Conservation (phyloP, 2,113 vertebrate species). For the Paedocypris sp. region DNA sequence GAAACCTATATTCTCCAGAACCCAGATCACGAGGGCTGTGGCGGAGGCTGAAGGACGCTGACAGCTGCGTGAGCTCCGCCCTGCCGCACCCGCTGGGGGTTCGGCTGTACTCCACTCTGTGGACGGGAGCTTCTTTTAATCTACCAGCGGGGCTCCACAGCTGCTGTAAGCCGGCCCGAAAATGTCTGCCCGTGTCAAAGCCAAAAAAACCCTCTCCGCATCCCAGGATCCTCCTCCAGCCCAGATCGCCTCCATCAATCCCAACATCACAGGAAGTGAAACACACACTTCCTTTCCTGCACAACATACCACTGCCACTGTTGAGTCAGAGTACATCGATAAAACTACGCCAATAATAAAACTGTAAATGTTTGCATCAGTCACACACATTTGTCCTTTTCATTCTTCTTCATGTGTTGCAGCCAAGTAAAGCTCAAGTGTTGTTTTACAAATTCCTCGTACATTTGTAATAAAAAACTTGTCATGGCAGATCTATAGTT, state of each 20-base stretch:
- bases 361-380: too few relatives aligned
- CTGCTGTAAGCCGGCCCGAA: constrained; percentile 85
- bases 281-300: not conserved
- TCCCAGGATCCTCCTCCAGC: constrained; percentile 4
- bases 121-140: constrained; percentile 88
- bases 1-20: too few relatives aligned
- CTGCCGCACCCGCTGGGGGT: constrained; percentile 69
- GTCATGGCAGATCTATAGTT: too few relatives aligned
- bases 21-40: constrained; percentile 75
- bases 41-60: too few relatives aligned
- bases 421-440: too few relatives aligned
- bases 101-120: constrained; percentile 80
- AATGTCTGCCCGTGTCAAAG: constrained; percentile 46
- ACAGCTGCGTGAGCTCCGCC: constrained; percentile 82
- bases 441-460: too few relatives aligned
- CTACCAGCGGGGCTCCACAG: constrained; percentile 80
- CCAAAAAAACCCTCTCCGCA: constrained; percentile 17
- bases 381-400: too few relatives aligned
- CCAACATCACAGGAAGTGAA: not conserved
- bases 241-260: not conserved
- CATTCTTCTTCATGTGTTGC: too few relatives aligned
- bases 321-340: not conserved
- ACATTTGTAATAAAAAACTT: too few relatives aligned
- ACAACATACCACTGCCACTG: not conserved
- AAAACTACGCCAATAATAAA: not conserved